Percentiles rank a stretch among this genome's conserved stretches.
These are phyloP conservation scores for Melanostigma gelatinosum DNA, from an alignment of 2,113 vertebrate genomes.

Conservation along the genomic window DNA sequence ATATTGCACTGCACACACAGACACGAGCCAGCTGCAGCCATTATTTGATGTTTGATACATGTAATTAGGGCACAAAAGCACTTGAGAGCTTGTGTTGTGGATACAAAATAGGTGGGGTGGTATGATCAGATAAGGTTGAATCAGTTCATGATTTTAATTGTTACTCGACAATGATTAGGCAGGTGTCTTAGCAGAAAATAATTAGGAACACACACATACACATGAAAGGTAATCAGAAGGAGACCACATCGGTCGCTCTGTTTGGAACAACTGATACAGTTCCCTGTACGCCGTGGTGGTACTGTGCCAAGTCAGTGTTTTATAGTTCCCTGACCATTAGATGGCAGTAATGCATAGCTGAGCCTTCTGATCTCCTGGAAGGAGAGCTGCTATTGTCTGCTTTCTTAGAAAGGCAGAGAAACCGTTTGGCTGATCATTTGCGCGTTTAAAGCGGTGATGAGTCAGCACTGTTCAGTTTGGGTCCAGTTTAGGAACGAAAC, in stretches of 20 bases:
- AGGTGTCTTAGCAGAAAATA: conserved; percentile 69
- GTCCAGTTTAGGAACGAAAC: not conserved
- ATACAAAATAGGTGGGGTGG: conserved; percentile 65
- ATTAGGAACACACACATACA: conserved; percentile 26
- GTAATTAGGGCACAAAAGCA: conserved; percentile 74
- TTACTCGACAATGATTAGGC: conserved; percentile 59
- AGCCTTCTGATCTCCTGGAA: conserved; percentile 18
- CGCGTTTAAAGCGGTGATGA: conserved; percentile 56
- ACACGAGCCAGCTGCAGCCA: conserved; percentile 79
- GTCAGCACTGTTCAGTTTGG: conserved; percentile 56
- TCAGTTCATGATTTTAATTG: conserved; percentile 64
- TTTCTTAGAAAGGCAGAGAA: conserved; percentile 36
- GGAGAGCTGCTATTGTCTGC: conserved; percentile 9
- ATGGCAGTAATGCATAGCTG: conserved; percentile 83
- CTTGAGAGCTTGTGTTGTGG: conserved; percentile 54
- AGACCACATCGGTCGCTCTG: conserved; percentile 3
- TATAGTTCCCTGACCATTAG: conserved; percentile 74
- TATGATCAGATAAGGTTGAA: conserved; percentile 58
- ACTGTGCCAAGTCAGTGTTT: not conserved
- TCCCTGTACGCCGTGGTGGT: not conserved
- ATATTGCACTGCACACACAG: conserved; percentile 74
- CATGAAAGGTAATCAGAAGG: not conserved
- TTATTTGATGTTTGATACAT: conserved; percentile 75
- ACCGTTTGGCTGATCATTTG: conserved; percentile 26
- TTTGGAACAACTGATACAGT: not conserved